Evolutionary conservation across 2,888 invertebrate species (phyloP).

Genomic region (Drosophila meridionalis): DNA sequence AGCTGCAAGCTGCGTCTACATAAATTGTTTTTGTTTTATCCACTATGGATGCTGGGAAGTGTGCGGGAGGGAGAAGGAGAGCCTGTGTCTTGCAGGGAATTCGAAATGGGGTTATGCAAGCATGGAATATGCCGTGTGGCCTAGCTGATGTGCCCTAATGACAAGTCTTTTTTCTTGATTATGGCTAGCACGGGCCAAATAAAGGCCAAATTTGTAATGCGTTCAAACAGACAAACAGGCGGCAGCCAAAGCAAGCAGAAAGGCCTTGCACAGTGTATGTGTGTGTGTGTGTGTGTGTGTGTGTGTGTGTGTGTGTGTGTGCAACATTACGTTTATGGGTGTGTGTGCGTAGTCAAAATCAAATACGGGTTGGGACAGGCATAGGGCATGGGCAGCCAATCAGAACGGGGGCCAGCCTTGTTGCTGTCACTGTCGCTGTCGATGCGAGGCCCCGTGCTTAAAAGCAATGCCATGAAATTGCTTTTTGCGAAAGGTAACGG

Average conservation of each 20-base stretch:
- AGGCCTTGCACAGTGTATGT: not conserved
- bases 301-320: not conserved
- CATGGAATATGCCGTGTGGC: slow-evolving; percentile 2
- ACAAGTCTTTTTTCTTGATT: slow-evolving; percentile 41
- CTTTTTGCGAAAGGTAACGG: slow-evolving; percentile 67
- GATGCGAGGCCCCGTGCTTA: slow-evolving; percentile 54
- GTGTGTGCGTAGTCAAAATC: slow-evolving; percentile 50
- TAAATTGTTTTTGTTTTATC: slow-evolving; percentile 3
- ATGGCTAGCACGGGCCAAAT: slow-evolving; percentile 56
- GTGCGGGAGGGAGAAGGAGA: not conserved
- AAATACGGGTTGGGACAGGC: slow-evolving; percentile 39
- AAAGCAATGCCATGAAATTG: slow-evolving; percentile 74
- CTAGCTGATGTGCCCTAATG: slow-evolving; percentile 42
- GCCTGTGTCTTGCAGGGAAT: not conserved
- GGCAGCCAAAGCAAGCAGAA: slow-evolving; percentile 30
- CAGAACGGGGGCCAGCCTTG: slow-evolving; percentile 47
- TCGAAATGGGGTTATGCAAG: slow-evolving; percentile 1
- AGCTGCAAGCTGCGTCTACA: slow-evolving; percentile 18
- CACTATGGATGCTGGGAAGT: not conserved
- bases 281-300: not conserved
- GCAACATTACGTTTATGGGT: not conserved
- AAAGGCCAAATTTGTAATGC: slow-evolving; percentile 59
- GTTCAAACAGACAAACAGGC: slow-evolving; percentile 55
- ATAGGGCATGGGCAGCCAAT: slow-evolving; percentile 42
- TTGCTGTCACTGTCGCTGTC: slow-evolving; percentile 55